Evolutionary conservation across 2,113 vertebrate genomes (phyloP), one percentile per base, ranked within the genome.

Genomic region (Columba livia): DNA sequence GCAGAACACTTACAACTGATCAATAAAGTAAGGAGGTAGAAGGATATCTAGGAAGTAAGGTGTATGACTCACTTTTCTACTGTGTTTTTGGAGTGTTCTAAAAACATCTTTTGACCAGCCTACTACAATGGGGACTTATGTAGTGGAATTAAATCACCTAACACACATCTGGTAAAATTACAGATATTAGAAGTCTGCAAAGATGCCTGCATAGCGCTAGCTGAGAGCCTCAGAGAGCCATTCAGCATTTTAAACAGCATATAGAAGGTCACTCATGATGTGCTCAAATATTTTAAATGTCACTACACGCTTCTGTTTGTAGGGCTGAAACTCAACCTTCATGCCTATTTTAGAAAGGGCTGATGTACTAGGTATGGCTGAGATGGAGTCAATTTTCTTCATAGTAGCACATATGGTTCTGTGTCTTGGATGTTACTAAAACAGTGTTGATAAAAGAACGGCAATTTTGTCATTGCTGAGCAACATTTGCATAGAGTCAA

Each of bases 1-100:
- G 56, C 42, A 67, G 61, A 89, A 34, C 21, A 51, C 65, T 74
- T 81, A 44, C 0, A 69, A 19, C 2, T 0, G 0, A 70, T 29
- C 1, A 0, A 67, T 85, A 51, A 62, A 79, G 25, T 20, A 26
- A 61, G 47, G 58, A 48, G 62, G 7, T 32, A 66, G 15, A 88
- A 77, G 21, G 21, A 9, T 57, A 3, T 26, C 15, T 61, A 40
- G 23, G 31, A 79, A 69, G 32, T 23, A 53, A 71, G 32, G 34
- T 21, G 4, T 3, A 2, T 75, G 38, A 71, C 10, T 94, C 2
- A 1, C 18, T 14, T 65, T 77, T 65, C 26, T 60, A n/a, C 26
- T 69, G 11, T 62, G 28, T 48, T 91, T 66, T 42, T 70, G 34
- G 15, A 75, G 12, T 53, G 13, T 48, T 72, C 79, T 88, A 67